These are phyloP conservation scores for Trachelus stipa DNA, from an alignment of 2,888 invertebrate genomes.

Conservation along the genomic window DNA sequence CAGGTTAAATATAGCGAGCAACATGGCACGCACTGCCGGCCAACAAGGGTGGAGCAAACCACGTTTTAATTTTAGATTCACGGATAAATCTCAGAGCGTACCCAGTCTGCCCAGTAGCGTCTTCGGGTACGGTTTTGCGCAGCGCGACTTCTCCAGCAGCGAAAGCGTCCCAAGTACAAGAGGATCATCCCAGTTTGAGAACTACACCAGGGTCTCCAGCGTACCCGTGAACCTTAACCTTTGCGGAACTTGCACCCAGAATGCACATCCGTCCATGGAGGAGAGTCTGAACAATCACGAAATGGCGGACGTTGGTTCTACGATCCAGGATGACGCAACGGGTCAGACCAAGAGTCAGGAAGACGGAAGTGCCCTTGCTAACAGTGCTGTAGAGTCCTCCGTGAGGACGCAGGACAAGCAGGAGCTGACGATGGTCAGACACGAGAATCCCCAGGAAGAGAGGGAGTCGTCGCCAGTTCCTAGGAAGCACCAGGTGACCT, in stretches of 20 bases:
- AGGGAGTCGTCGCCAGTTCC: conserved; percentile 11
- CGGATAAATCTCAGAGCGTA: conserved; percentile 64
- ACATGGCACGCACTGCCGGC: conserved; percentile 38
- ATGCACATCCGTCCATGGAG: conserved; percentile 47
- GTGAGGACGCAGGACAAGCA: conserved; percentile 54
- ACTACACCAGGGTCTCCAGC: conserved; percentile 68
- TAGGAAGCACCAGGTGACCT: conserved; percentile 22
- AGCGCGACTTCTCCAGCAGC: conserved; percentile 17
- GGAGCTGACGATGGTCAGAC: conserved; percentile 17
- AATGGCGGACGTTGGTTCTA: conserved; percentile 41
- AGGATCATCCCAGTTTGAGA: conserved; percentile 42
- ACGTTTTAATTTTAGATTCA: conserved; percentile 65
- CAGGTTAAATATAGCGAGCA: conserved; percentile 59
- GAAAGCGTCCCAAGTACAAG: conserved; percentile 13
- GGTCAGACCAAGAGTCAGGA: conserved; percentile 20
- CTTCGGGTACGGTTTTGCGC: conserved; percentile 41
- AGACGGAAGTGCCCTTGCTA: conserved; percentile 19
- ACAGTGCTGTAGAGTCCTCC: conserved; percentile 33
- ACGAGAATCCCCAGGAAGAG: conserved; percentile 32
- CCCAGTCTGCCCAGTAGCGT: conserved; percentile 62
- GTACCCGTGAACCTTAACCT: conserved; percentile 78
- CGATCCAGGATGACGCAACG: conserved; percentile 12
- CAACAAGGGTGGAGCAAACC: conserved; percentile 49
- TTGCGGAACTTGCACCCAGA: conserved; percentile 62
- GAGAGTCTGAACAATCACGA: conserved; percentile 28